Base-by-base conservation (phyloP, 1,140 invertebrate genomes). In the Andrena cerasifolii region DNA sequence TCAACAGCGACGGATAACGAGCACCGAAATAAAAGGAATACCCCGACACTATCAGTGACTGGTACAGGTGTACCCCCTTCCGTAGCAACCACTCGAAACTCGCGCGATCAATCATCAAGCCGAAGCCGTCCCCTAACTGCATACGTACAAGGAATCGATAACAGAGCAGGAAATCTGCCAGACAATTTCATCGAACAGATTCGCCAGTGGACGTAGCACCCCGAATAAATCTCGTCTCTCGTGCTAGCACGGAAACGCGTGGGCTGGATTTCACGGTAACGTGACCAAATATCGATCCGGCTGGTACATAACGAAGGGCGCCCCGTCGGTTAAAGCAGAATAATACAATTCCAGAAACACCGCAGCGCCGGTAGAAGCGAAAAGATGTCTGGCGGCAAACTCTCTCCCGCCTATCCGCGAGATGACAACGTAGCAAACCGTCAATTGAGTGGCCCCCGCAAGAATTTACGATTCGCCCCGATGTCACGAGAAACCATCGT, bases 291-390 rank as follows among this genome's bases (percentile, higher is more conserved):
- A 67, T 76, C 73, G 73, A 76, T 49, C 65, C 21, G 36, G n/a
- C 36, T 24, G 49, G n/a, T 51, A n/a, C n/a, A n/a, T n/a, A 43
- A 45, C 62, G 62, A 33, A 56, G 51, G 51, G 51, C n/a, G n/a
- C 14, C 72, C 66, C 49, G 26, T 16, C n/a, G 62, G 28, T 58
- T 67, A 56, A 66, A 24, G 28, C 40, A 49, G 62, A 75, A 67
- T 67, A 75, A 67, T 68, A 68, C 43, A 47, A 49, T 68, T 68
- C 53, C 43, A 59, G 63, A 76, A 76, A 68, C 65, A 68, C 73
- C 28, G 58, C 53, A 75, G 68, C 36, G 5, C 12, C 28, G 10
- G 1, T 5, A 14, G 26, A 12, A 31, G 31, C 14, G 2, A n/a
- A 2, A 40, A 53, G 56, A 45, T 45, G 51, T 49, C 36, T n/a